phyloP scores from a whole-genome alignment of 2,797 vertebrate genomes.

The Leuciscus waleckii region DNA sequence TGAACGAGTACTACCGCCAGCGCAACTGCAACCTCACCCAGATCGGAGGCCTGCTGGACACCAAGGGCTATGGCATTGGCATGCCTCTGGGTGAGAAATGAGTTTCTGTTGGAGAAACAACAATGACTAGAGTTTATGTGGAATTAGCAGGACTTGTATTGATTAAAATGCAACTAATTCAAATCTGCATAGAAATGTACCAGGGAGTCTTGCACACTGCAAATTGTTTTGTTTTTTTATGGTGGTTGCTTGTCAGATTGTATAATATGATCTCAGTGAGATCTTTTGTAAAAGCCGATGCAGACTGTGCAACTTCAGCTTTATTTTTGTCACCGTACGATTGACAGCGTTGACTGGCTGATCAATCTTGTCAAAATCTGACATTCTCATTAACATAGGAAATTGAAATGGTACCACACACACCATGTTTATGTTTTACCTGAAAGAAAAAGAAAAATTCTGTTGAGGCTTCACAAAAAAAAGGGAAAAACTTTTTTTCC shows the following conservation, averaged over 20 bases:
- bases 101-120: background rate
- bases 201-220: background rate
- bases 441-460: background rate
- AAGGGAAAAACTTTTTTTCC: background rate
- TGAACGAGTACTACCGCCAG: conserved; percentile 97
- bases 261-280: background rate
- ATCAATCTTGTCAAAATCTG: background rate
- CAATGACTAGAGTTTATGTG: background rate
- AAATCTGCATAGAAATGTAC: background rate
- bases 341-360: background rate
- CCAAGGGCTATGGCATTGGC: conserved; percentile 99
- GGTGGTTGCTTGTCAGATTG: background rate
- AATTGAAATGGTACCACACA: background rate
- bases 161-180: background rate
- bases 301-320: background rate
- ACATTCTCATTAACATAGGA: background rate
- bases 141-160: background rate
- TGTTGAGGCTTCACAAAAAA: too few relatives aligned
- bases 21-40: conserved; percentile 98
- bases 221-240: background rate
- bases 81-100: conserved; percentile 92
- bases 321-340: background rate
- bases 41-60: conserved; percentile 98
- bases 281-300: background rate
- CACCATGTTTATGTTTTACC: background rate